Evolutionary conservation across 2,113 vertebrate species (phyloP).

Genomic region (Trogon surrucura): DNA sequence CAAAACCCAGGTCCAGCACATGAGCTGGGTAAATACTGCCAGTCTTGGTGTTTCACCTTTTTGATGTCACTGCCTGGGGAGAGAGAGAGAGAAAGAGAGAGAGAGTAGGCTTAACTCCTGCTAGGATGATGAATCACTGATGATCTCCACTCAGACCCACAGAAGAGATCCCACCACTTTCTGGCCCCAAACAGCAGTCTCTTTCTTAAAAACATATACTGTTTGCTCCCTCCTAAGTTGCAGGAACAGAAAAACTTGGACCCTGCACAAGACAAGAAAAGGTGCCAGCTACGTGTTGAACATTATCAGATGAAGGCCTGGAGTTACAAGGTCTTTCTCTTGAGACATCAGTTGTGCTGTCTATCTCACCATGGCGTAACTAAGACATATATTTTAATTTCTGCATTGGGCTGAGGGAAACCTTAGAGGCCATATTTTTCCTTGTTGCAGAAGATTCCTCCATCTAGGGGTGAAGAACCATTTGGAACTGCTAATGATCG

Average conservation of each 20-base stretch:
- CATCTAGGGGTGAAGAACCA: neutral
- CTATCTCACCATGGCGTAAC: neutral
- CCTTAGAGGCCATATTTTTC: neutral
- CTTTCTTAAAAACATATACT: neutral
- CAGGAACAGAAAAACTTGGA: neutral
- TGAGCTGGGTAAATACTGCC: neutral
- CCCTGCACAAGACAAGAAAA: neutral
- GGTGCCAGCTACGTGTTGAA: neutral
- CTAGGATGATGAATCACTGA: neutral
- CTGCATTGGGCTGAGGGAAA: neutral
- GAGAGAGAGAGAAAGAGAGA: neutral
- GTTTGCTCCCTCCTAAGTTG: neutral
- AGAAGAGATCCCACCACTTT: neutral
- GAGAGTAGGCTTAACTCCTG: neutral
- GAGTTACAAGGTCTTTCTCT: neutral
- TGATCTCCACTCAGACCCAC: neutral
- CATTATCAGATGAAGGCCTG: neutral
- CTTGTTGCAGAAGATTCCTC: neutral
- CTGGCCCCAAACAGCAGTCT: neutral
- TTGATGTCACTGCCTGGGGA: neutral
- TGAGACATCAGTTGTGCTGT: fast-evolving
- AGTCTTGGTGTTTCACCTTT: neutral
- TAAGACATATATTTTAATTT: neutral
- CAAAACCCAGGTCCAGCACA: neutral
- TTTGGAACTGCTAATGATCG: neutral